phyloP scores from a whole-genome alignment of 1,140 invertebrate genomes.

The Micrasema minimum region DNA sequence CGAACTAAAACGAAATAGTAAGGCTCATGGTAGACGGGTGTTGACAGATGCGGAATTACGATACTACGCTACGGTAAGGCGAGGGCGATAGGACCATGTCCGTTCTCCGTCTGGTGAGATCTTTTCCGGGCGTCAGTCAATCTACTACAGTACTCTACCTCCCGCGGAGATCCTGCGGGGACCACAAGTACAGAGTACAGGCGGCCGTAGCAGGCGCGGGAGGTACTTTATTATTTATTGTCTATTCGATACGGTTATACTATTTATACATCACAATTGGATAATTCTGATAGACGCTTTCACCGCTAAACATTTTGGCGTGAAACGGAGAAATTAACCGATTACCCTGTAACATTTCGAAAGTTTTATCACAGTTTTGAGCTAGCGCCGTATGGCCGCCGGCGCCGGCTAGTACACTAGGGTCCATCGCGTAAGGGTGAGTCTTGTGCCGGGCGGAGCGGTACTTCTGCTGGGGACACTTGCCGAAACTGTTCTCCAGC shows the following conservation, averaged over 20 bases:
- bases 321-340: conserved; percentile 52
- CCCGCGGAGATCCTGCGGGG: not conserved
- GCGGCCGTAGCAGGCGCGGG: too few species aligned
- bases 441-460: conserved; percentile 34
- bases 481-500: conserved; percentile 45
- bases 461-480: conserved; percentile 35
- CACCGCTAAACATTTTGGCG: conserved; percentile 52
- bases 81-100: too few species aligned
- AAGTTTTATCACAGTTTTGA: conserved; percentile 53
- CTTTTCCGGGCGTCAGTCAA: conserved; percentile 27
- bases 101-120: conserved; percentile 11
- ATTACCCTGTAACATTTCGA: conserved; percentile 53
- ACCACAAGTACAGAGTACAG: not conserved
- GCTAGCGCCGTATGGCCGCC: conserved; percentile 36
- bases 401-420: conserved; percentile 10
- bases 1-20: too few species aligned
- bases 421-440: conserved; percentile 47
- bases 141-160: conserved; percentile 12
- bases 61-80: too few species aligned
- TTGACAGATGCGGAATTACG: too few species aligned
- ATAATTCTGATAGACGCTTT: conserved; percentile 52
- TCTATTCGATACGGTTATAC: conserved; percentile 27
- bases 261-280: conserved; percentile 53
- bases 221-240: conserved; percentile 18
- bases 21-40: too few species aligned